Evolutionary conservation across 2,888 invertebrate species (phyloP), one percentile per base, ranked within the genome.

Genomic region (Embidobia sp.): DNA sequence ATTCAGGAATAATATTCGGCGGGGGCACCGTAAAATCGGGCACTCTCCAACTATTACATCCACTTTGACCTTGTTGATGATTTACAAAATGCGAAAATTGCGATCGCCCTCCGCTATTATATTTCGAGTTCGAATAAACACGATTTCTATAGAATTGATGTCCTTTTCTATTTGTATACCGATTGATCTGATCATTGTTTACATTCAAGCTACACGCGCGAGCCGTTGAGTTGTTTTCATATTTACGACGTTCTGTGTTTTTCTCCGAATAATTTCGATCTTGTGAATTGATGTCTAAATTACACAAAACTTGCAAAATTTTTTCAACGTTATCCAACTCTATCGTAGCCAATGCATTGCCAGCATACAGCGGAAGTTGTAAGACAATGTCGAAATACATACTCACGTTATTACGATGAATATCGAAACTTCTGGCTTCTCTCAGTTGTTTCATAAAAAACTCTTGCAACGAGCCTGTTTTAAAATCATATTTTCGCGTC

Each of bases 371-470:
- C 7, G 18, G 40, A 10, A 35, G 3, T 35, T 35, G 11, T 13
- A 11, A 2, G 11, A 35, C 7, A 3, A 35, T 35, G 11, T 35
- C 35, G 11, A 11, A 35, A 51, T 33, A 4, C 3, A 51, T 31
- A 33, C 31, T 64, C n/a, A 16, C 10, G 2, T 26, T 16, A 33
- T 64, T 33, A 1, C n/a, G 4, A 26, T 64, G 51, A 10, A 51
- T 5, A 3, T 42, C 31, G 5, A 51, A 16, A 4, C 6, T n/a
- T 42, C 16, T 5, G 8, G 64, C 64, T 3, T 64, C 64, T 15
- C 29, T 16, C 7, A 51, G n/a, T 11, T 64, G 64, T 42, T 64
- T 51, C 8, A 64, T 10, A 33, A 64, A 64, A 64, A 13, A 49
- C 6, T 5, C 29, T 27, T 63, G 35, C 10, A 63, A 29, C 5